Conservation (phyloP, 2,797 vertebrate genomes). For the Onychomys arenicola region DNA sequence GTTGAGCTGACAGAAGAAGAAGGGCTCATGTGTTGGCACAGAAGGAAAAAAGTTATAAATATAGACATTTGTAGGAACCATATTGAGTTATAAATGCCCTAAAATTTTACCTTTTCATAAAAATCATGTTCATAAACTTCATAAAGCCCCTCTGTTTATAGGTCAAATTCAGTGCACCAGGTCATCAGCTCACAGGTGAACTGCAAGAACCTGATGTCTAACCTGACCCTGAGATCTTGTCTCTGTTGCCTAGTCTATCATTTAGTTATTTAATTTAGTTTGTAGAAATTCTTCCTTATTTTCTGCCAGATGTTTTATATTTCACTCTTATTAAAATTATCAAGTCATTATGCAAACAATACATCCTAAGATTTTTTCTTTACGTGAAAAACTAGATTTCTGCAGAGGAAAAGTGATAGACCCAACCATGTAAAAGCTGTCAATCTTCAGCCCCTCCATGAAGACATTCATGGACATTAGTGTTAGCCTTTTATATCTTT, state of each 20-base stretch:
- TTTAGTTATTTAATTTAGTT: slow-evolving; percentile 11
- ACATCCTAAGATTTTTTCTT: background rate
- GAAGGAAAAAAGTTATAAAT: background rate
- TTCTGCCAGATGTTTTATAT: slow-evolving; percentile 46
- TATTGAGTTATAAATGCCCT: slow-evolving; percentile 40
- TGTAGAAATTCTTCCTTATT: slow-evolving; percentile 5
- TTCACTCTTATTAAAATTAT: slow-evolving; percentile 54
- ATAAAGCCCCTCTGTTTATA: background rate
- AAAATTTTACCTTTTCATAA: background rate
- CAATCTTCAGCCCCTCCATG: background rate
- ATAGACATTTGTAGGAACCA: background rate
- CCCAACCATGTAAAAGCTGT: background rate
- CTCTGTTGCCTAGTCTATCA: background rate
- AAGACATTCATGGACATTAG: background rate
- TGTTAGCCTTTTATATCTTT: background rate
- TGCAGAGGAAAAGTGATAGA: background rate
- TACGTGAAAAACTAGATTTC: background rate
- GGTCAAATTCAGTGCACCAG: background rate
- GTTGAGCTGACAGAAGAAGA: background rate
- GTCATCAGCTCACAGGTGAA: slow-evolving; percentile 3
- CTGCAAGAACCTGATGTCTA: background rate
- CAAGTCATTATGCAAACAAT: background rate
- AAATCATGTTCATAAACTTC: background rate
- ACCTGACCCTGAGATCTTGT: background rate
- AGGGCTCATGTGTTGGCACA: background rate